Percentiles rank a stretch among this genome's conserved stretches.
Evolutionary conservation across 2,797 vertebrate species (phyloP).

Genomic region (Enteromius paludinosus): DNA sequence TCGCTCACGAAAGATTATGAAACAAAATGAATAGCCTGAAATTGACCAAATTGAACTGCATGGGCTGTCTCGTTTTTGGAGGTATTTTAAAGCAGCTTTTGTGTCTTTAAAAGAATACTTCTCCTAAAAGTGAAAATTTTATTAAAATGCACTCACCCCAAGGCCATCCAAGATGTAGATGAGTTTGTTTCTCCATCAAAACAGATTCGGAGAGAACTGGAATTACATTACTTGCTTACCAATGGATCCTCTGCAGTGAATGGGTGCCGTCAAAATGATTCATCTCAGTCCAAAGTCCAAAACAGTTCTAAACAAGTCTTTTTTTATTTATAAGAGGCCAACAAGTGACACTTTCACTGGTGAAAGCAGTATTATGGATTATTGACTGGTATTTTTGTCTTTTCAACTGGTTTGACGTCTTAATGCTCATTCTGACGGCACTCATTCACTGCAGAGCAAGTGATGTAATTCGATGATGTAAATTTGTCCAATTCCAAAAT

Average conservation of each 20-base stretch:
- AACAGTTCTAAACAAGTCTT: background rate
- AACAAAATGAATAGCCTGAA: constrained; percentile 1
- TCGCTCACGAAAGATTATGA: background rate
- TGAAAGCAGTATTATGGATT: background rate
- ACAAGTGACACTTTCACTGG: background rate
- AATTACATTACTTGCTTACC: background rate
- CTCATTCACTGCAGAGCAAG: background rate
- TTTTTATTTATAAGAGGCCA: background rate
- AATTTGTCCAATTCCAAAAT: background rate
- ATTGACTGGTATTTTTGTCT: background rate
- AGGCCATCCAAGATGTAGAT: background rate
- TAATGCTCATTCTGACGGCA: background rate
- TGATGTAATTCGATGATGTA: background rate
- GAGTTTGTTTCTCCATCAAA: background rate
- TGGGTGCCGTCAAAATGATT: too few species aligned
- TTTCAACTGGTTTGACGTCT: background rate
- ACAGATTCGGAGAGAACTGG: background rate
- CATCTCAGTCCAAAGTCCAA: too few species aligned
- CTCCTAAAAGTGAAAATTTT: background rate
- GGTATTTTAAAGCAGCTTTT: background rate
- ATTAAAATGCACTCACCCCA: background rate
- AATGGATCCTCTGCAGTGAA: too few species aligned
- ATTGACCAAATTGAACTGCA: background rate
- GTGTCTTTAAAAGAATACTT: background rate
- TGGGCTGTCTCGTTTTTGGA: background rate